Evolutionary conservation across 2,113 vertebrate genomes (phyloP).

Genomic region (Melanerpes formicivorus): DNA sequence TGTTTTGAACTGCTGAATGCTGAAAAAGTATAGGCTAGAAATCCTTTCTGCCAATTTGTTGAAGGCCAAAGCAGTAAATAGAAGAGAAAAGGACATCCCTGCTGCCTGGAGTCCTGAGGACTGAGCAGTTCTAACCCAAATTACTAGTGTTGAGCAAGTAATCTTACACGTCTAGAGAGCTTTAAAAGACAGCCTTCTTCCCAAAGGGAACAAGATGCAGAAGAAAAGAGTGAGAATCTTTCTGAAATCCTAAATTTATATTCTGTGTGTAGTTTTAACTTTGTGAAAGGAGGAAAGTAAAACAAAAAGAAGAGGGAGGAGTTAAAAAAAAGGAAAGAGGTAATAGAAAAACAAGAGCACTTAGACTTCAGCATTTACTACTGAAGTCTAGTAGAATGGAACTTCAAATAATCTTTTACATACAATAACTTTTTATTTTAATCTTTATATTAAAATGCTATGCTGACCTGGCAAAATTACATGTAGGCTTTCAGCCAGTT

Average conservation of each 20-base stretch:
- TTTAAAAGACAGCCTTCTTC: background rate
- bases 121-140: background rate
- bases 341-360: background rate
- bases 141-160: background rate
- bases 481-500: background rate
- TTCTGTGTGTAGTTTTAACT: background rate
- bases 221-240: background rate
- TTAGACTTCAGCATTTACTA: background rate
- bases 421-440: background rate
- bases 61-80: background rate
- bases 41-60: background rate
- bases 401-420: background rate
- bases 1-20: background rate
- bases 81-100: background rate
- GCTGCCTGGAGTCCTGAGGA: background rate
- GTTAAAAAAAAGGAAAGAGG: background rate
- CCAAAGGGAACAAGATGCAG: accelerated
- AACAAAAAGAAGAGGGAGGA: background rate
- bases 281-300: background rate
- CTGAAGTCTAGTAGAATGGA: background rate
- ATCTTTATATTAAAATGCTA: background rate
- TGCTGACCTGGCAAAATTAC: background rate
- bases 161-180: background rate
- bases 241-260: background rate
- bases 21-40: background rate